Evolutionary conservation across 2,113 vertebrate genomes (phyloP).

Genomic region (Plectropomus leopardus): DNA sequence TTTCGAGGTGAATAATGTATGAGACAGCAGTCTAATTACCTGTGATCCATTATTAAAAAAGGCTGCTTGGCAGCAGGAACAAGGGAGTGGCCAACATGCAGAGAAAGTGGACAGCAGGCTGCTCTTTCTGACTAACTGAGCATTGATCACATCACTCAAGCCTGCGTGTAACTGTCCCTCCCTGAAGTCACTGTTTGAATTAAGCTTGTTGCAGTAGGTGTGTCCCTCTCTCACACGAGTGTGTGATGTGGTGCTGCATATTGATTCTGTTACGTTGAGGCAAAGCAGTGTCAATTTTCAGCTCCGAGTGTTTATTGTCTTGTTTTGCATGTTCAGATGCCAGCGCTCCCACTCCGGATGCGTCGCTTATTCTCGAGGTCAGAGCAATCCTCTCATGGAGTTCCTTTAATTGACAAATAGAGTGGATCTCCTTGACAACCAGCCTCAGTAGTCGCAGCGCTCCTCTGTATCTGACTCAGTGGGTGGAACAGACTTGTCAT

Average conservation of each 20-base stretch:
- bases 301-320: slow-evolving; percentile 42
- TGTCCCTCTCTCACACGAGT: slow-evolving; percentile 13
- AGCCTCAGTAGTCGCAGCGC: slow-evolving; percentile 70
- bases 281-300: slow-evolving; percentile 24
- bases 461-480: slow-evolving; percentile 68
- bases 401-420: slow-evolving; percentile 72
- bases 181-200: not conserved
- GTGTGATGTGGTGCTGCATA: not conserved
- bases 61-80: slow-evolving; percentile 59
- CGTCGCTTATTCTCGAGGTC: slow-evolving; percentile 58
- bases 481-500: slow-evolving; percentile 73
- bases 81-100: slow-evolving; percentile 46
- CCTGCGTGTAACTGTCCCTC: not conserved
- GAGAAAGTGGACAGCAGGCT: slow-evolving; percentile 28
- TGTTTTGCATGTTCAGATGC: slow-evolving; percentile 32
- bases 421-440: slow-evolving; percentile 78
- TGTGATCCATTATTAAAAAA: slow-evolving; percentile 83
- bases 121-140: slow-evolving; percentile 20
- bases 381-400: slow-evolving; percentile 60
- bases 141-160: slow-evolving; percentile 1
- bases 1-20: slow-evolving; percentile 77
- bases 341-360: slow-evolving; percentile 46
- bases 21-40: slow-evolving; percentile 75
- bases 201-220: slow-evolving; percentile 1
- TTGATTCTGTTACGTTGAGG: slow-evolving; percentile 38